phyloP scores from a whole-genome alignment of 2,888 invertebrate genomes.

The Orthosia gothica region DNA sequence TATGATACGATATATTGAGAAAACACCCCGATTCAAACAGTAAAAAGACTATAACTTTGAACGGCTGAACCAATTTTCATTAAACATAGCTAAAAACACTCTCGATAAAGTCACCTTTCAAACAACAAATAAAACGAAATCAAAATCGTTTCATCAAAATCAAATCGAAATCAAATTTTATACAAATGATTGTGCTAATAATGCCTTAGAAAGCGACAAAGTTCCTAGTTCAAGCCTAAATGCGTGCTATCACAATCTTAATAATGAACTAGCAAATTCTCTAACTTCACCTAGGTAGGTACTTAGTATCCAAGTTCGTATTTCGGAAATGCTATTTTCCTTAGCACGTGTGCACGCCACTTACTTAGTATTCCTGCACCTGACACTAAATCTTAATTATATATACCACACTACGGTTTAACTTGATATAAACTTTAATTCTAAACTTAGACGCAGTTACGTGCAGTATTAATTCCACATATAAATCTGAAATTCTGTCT shows the following conservation, averaged over 20 bases:
- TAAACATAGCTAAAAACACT: no score
- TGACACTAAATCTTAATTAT: conserved; percentile 54
- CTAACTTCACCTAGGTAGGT: conserved; percentile 12
- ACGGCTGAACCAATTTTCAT: no score
- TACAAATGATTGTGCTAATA: no score
- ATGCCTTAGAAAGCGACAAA: no score
- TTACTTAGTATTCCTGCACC: conserved; percentile 55
- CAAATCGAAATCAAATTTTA: no score
- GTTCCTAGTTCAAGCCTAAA: no score
- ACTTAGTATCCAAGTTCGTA: conserved; percentile 34
- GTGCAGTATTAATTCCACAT: conserved; percentile 8
- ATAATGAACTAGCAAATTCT: conserved; percentile 18
- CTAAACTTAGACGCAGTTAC: conserved; percentile 38
- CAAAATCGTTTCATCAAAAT: no score
- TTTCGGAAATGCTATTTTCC: conserved; percentile 29
- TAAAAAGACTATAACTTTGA: no score
- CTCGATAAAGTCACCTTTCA: no score
- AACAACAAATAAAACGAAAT: no score
- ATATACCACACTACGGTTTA: conserved; percentile 43
- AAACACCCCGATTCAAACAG: no score
- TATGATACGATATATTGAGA: no score
- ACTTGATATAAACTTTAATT: conserved; percentile 56
- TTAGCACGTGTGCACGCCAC: conserved; percentile 30
- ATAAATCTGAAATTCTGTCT: neutral
- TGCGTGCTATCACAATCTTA: neutral